Evolutionary conservation across 2,797 vertebrate species (phyloP), one percentile per base, ranked within the genome.

Genomic region (Eutrigla gurnardus): DNA sequence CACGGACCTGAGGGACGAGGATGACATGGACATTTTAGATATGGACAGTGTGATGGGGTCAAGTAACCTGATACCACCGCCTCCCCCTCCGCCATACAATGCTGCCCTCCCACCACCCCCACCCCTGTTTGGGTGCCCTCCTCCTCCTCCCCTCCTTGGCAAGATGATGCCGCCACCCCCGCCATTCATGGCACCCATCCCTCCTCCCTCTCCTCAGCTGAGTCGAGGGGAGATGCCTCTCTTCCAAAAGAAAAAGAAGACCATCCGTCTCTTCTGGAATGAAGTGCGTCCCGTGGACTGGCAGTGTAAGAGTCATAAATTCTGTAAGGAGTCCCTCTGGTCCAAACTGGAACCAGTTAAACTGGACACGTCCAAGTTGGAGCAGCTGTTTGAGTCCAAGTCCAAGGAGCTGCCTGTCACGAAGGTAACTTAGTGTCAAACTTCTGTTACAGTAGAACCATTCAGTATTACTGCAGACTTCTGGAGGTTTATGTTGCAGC

Each of bases 241-340:
- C 75, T 98, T 99, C 91, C 95, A 96, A 63, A 99, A 99, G 94
- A 99, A 98, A 91, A 98, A 97, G 95, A 99, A 99, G 95, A 99
- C 98, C 54, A 98, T 99, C 70, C 95, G 98, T 77, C 96, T 99
- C 17, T 99, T 99, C 92, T 99, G 98, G 98, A 99, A 97, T 0
- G 98, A 99, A 89, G 96, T 99, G 71, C 95, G 97, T 86, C 97
- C 96, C 4, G 91, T 96, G 89, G 96, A 99, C 88, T 98, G 97
- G 96, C 96, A 97, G 47, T 95, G 94, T 75, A 95, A 95, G 88
- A 96, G 93, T 84, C 96, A 97, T 86, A 96, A 96, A 80, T 94
- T 92, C 86, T 97, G 95, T 90, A 96, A 94, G 92, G 97, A 98
- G 90, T 97, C 97, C 80, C 94, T 99, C 81, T 99, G 98, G 98